Conservation (phyloP, 1,140 invertebrate genomes). For the Antheraea mylitta region DNA sequence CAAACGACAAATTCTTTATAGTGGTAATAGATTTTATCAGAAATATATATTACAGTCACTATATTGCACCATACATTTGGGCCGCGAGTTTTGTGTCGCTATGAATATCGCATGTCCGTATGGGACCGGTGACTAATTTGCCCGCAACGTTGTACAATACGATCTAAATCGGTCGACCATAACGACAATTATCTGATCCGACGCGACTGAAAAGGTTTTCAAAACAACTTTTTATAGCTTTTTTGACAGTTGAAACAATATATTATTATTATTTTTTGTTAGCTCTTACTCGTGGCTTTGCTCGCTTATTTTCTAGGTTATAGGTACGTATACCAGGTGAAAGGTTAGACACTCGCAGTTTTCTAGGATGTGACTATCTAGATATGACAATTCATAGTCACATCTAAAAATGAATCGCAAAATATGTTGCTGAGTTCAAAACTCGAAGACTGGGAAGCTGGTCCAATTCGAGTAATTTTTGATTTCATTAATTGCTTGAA, state of each 20-base stretch:
- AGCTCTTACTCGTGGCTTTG: too few species aligned
- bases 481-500: too few species aligned
- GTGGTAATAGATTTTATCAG: not conserved
- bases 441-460: too few species aligned
- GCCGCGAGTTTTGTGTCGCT: slow-evolving; percentile 21
- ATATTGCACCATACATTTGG: not conserved
- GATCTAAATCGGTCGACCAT: slow-evolving; percentile 16
- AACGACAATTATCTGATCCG: not conserved
- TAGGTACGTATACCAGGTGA: too few species aligned
- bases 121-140: slow-evolving; percentile 29
- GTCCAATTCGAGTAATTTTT: too few species aligned
- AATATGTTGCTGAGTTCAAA: too few species aligned
- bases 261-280: not conserved
- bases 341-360: too few species aligned
- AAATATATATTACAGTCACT: not conserved
- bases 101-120: slow-evolving; percentile 24
- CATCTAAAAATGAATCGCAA: too few species aligned
- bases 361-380: too few species aligned
- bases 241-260: not conserved
- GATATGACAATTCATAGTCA: too few species aligned
- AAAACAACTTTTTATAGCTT: not conserved
- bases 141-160: slow-evolving; percentile 21
- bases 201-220: not conserved
- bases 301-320: too few species aligned
- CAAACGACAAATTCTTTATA: too few species aligned